phyloP scores from a whole-genome alignment of 37 sponge, comb jelly and placozoan genomes.

The Spongilla lacustris region DNA sequence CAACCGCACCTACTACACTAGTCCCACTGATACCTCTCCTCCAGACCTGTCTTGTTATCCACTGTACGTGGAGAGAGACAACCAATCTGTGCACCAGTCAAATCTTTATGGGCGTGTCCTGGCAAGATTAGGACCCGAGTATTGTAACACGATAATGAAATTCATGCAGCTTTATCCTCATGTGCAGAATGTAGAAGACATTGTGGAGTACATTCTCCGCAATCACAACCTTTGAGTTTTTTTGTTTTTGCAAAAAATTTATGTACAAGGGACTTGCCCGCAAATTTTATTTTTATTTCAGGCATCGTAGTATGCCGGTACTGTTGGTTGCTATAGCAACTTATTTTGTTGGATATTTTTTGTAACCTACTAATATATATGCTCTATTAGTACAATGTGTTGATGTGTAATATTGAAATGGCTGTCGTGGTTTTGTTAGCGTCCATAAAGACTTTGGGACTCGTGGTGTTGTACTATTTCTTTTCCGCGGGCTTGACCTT shows the following conservation, averaged over 20 bases:
- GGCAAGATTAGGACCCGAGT: neutral
- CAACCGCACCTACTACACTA: neutral
- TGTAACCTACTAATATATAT: neutral
- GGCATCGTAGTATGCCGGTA: neutral
- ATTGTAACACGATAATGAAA: neutral
- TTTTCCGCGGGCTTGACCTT: slow-evolving; percentile 97
- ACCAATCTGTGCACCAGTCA: neutral
- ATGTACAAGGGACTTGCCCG: neutral
- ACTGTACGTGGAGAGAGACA: neutral
- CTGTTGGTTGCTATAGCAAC: neutral
- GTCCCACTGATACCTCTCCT: neutral
- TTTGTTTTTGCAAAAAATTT: neutral
- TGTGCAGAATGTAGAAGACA: neutral
- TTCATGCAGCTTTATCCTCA: neutral
- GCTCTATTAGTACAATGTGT: no score
- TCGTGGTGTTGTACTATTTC: slow-evolving; percentile 82
- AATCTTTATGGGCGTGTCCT: neutral
- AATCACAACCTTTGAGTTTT: neutral
- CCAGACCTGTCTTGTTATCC: neutral
- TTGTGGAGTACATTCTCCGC: neutral
- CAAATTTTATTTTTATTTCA: neutral
- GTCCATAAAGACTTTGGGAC: slow-evolving; percentile 47
- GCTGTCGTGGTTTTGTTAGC: neutral
- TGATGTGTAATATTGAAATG: neutral
- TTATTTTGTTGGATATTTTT: neutral